Conservation (phyloP, 2,113 vertebrate genomes). For the Colinus virginianus region DNA sequence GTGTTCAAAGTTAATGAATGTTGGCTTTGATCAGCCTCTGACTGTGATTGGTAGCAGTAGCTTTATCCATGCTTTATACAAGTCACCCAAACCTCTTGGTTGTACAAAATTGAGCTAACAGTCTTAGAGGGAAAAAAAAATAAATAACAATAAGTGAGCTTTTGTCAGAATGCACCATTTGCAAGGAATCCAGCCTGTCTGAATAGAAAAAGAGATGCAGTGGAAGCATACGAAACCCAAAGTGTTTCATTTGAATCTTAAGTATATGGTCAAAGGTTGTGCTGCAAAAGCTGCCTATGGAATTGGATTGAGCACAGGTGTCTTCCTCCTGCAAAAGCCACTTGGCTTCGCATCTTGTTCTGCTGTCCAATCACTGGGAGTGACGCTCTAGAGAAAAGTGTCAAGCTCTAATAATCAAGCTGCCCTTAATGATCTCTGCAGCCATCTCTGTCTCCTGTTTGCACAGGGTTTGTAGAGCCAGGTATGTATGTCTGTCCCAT, state of each 20-base stretch:
- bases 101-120: constrained; percentile 12
- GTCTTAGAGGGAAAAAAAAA: background rate
- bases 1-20: constrained; percentile 71
- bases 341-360: background rate
- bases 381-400: background rate
- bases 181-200: background rate
- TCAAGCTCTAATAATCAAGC: constrained; percentile 15
- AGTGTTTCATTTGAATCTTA: constrained; percentile 2
- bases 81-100: constrained; percentile 55
- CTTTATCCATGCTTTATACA: constrained; percentile 41
- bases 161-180: background rate
- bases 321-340: background rate
- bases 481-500: background rate
- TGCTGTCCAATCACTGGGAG: background rate
- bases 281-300: background rate
- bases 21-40: constrained; percentile 67
- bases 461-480: background rate
- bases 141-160: background rate
- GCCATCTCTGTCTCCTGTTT: constrained; percentile 1
- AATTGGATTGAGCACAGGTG: background rate
- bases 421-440: constrained; percentile 26
- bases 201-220: background rate
- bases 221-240: background rate
- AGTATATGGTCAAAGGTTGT: background rate
- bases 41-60: constrained; percentile 54